Conservation (phyloP, 2,113 vertebrate species). For the Scolopax mira region DNA sequence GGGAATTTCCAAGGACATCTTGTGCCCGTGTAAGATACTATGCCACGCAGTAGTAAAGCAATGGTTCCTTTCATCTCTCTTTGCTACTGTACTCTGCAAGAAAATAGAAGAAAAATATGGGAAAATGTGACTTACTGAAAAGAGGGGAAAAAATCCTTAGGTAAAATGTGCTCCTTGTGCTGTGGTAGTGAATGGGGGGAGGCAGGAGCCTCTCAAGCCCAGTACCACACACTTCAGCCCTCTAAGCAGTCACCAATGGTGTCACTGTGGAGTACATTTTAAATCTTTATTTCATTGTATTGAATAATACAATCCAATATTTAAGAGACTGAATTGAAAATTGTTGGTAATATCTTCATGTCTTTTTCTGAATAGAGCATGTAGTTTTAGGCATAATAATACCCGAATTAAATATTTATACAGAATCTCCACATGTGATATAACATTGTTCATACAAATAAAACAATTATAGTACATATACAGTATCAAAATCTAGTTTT, state of each 20-base stretch:
- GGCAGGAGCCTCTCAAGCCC: neutral
- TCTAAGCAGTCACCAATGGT: accelerated
- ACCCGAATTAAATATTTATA: neutral
- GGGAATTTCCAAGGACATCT: neutral
- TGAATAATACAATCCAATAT: neutral
- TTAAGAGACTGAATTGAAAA: neutral
- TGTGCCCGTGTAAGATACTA: neutral
- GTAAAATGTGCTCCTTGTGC: neutral
- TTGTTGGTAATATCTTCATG: neutral
- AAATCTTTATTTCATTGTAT: neutral
- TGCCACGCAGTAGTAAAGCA: neutral
- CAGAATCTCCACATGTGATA: neutral
- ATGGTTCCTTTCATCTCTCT: neutral
- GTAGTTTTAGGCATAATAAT: neutral
- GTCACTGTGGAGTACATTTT: neutral
- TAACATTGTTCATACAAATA: neutral
- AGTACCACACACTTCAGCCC: neutral
- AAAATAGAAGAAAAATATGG: neutral
- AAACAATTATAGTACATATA: neutral
- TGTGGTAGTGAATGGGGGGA: neutral
- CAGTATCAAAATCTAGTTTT: neutral
- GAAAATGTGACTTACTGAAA: neutral
- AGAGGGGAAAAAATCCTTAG: neutral
- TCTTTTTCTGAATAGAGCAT: neutral
- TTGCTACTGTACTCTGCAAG: neutral